phyloP scores from a whole-genome alignment of 2,113 vertebrate genomes.

The Melanostigma gelatinosum region DNA sequence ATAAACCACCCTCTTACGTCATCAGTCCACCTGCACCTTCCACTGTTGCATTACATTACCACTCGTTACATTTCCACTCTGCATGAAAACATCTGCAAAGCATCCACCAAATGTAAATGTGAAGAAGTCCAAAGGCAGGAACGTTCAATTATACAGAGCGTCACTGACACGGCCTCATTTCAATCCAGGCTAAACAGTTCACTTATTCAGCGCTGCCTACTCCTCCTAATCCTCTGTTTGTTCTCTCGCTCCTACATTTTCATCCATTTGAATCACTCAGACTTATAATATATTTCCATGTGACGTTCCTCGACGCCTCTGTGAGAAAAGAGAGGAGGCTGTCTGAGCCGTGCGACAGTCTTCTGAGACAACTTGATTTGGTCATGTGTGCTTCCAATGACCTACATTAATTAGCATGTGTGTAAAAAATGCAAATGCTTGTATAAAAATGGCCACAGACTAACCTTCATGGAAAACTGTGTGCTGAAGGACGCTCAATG shows the following conservation, averaged over 20 bases:
- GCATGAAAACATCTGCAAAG: conserved; percentile 7
- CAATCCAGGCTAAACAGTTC: conserved; percentile 40
- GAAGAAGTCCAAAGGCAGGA: conserved; percentile 17
- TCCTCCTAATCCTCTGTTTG: conserved; percentile 52
- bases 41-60: conserved; percentile 3
- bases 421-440: background rate
- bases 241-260: conserved; percentile 16
- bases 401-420: background rate
- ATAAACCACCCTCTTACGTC: background rate
- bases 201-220: conserved; percentile 39
- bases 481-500: background rate
- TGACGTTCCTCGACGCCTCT: conserved; percentile 6
- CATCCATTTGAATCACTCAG: conserved; percentile 41
- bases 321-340: conserved; percentile 10
- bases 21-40: background rate
- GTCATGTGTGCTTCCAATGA: conserved; percentile 4
- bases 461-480: background rate
- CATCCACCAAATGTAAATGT: conserved; percentile 17
- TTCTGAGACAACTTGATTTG: background rate
- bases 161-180: conserved; percentile 37
- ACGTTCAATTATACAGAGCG: conserved; percentile 21
- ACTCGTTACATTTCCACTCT: background rate
- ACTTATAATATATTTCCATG: conserved; percentile 4
- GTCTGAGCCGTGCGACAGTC: background rate
- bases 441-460: background rate